Evolutionary conservation across 2,797 vertebrate genomes (phyloP), one percentile per base, ranked within the genome.

Genomic region (Thaleichthys pacificus): DNA sequence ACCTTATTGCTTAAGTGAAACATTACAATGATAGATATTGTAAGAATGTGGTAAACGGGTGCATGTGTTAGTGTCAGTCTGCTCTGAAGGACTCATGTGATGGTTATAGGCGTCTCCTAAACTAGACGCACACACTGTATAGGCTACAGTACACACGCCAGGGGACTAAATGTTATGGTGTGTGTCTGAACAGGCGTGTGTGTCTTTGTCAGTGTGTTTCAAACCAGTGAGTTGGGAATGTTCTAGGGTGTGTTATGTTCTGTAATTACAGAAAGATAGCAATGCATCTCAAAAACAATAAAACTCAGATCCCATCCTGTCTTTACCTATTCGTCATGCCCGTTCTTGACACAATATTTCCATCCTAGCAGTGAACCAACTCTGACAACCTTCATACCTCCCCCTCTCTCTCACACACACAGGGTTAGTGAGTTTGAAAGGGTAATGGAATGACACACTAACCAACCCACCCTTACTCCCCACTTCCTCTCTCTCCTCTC

Each of bases 401-500:
- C 11, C 14, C 28, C 28, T 5, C 28, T 5, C 62, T 64, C 62
- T 15, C 24, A 32, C 61, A 26, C 60, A 61, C 58, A 6, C 26
- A 28, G 2, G 9, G 42, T 14, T 11, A 47, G 42, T 12, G 42
- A 47, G 9, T 47, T 11, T 22, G 19, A 28, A 54, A 7, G 21
- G 6, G 14, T 9, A 58, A n/a, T 35, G 42, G 42, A 47, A 47
- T 47, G 42, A 57, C 35, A n/a, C 63, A 57, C 30, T 32, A 30
- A 63, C 30, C 63, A 14, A 63, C 21, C 69, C 68, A 42, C 51
- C 65, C 38, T 72, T 57, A n/a, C 35, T 15, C 35, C 19, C 22
- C 57, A 22, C 49, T 35, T 15, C 60, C 60, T 15, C 58, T 26
- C 68, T 5, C 0, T 28, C 82, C 64, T 30, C 22, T 35, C 78